Evolutionary conservation across 2,797 vertebrate genomes (phyloP), one percentile per base, ranked within the genome.

Genomic region (Tamandua tetradactyla): DNA sequence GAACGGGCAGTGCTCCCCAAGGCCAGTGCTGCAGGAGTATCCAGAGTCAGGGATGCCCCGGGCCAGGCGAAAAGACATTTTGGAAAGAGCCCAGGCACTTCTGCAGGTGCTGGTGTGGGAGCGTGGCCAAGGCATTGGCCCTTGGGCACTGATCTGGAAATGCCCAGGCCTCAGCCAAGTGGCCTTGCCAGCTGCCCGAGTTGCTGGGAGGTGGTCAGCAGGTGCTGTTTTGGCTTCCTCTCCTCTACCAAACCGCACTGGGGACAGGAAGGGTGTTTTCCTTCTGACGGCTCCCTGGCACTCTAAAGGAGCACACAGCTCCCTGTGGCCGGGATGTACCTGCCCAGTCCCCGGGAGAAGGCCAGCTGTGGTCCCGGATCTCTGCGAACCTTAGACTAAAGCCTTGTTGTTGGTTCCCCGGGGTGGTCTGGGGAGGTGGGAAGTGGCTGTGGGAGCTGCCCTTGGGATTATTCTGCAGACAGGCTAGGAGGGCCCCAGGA

Each of bases 61-160:
- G 12, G 42, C 32, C 22, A 30, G 57, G 37, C 85, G 23, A 20
- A 30, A 59, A 83, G 88, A 10, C 35, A 11, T 76, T 95, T 93
- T 92, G 64, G 52, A 83, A 94, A 59, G 71, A 35, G 32, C 87
- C n/a, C 81, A 69, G 75, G 81, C 89, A 55, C 49, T 47, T 78
- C 68, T 69, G 57, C 68, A 94, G 62, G 75, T 92, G 75, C 42
- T 79, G 2, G 17, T 55, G n/a, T 18, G 23, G 86, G 32, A 47
- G 10, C 32, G 35, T 83, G 52, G 59, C 15, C 27, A 52, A 47
- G 27, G 14, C 37, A 8, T 55, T 23, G 20, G 32, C 57, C 30
- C 30, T 86, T 37, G 40, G 52, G 4, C 30, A 42, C 25, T 35
- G 12, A 9, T 82, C 78, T 87, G 12, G 61, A 87, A 76, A 68